A percentile compares a stretch with the other conserved stretches of the same genome.
phyloP scores from a whole-genome alignment of 2,113 vertebrate species.

The Falcunculus frontatus region DNA sequence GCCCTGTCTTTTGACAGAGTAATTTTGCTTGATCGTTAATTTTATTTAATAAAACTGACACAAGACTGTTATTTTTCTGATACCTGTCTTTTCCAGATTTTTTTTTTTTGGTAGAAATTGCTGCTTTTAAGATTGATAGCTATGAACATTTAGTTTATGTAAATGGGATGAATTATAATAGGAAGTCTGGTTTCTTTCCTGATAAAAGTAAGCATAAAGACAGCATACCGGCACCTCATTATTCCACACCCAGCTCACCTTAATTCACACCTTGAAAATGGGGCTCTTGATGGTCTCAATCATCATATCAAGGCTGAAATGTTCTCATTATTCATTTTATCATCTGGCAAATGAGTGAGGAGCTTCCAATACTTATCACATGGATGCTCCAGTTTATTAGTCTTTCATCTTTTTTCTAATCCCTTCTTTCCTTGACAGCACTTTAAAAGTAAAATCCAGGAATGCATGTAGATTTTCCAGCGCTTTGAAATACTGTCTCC shows the following conservation, averaged over 20 bases:
- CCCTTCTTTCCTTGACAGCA: neutral
- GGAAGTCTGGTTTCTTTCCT: neutral
- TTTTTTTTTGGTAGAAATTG: neutral
- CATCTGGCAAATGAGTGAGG: neutral
- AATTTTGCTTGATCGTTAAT: neutral
- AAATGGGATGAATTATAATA: neutral
- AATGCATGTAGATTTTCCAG: neutral
- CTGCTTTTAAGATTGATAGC: neutral
- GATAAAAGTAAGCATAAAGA: neutral
- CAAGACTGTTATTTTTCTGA: neutral
- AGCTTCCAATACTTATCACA: neutral
- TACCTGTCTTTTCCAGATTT: neutral
- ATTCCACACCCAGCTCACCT: neutral
- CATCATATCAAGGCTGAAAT: neutral
- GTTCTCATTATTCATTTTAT: neutral
- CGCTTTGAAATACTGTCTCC: neutral
- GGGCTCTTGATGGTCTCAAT: neutral
- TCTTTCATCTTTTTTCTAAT: neutral
- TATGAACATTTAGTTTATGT: neutral
- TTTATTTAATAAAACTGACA: neutral
- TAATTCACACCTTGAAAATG: neutral
- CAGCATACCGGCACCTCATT: neutral
- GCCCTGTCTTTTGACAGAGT: neutral
- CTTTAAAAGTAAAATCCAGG: neutral
- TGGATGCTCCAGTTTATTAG: neutral